Conservation (phyloP, 2,888 invertebrate genomes). For the Panopea generosa region DNA sequence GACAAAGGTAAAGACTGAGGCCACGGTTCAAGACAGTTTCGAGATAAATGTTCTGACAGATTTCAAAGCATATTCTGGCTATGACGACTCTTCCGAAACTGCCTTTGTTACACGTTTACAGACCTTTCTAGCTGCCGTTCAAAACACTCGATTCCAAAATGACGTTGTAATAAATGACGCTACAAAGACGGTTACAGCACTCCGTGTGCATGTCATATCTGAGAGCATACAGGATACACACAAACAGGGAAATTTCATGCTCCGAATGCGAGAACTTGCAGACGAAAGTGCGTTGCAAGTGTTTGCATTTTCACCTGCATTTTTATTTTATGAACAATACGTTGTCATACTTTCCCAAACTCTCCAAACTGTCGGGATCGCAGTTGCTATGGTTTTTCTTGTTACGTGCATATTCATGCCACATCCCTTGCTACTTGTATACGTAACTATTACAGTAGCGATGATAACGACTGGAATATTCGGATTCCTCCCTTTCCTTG, state of each 20-base stretch:
- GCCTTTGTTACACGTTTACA: background rate
- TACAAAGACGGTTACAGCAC: background rate
- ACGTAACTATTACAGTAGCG: constrained; percentile 72
- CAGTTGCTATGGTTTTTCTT: constrained; percentile 76
- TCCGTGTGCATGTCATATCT: background rate
- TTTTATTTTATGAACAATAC: constrained; percentile 80
- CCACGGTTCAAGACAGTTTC: background rate
- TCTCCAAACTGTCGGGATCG: constrained; percentile 76
- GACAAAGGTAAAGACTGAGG: background rate
- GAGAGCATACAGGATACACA: background rate
- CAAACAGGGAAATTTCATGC: background rate
- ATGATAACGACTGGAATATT: no score
- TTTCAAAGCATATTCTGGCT: background rate
- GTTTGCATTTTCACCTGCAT: constrained; percentile 71
- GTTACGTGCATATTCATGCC: constrained; percentile 79
- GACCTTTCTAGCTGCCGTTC: background rate
- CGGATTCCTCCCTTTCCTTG: constrained; percentile 77
- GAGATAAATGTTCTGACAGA: background rate
- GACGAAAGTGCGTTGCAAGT: constrained; percentile 63
- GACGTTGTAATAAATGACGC: background rate
- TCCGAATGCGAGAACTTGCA: background rate
- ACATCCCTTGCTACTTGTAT: constrained; percentile 74
- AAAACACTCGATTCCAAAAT: background rate
- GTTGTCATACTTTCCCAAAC: constrained; percentile 75
- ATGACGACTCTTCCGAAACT: background rate